Conservation (phyloP, 1,140 invertebrate genomes). For the Trichonephila clavipes region DNA sequence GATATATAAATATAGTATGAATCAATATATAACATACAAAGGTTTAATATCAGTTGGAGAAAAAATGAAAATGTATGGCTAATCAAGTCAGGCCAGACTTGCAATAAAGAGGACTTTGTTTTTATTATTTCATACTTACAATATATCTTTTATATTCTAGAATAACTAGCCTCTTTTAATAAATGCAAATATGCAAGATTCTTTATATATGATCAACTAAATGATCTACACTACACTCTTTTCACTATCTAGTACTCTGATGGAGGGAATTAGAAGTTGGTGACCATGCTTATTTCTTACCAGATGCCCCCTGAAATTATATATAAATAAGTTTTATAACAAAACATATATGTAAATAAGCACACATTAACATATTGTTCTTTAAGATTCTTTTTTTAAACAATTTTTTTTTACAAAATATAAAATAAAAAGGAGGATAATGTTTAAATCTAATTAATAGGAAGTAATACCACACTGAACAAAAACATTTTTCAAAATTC, state of each 20-base stretch:
- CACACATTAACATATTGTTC: not conserved
- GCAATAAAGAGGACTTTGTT: not conserved
- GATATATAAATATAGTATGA: not conserved
- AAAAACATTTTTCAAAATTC: not conserved
- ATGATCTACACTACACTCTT: conserved; percentile 45
- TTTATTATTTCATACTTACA: not conserved
- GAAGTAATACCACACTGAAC: too few relatives aligned
- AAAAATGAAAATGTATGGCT: not conserved
- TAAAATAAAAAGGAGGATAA: not conserved
- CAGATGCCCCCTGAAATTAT: conserved; percentile 61
- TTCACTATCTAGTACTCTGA: not conserved
- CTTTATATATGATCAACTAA: not conserved
- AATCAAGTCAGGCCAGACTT: not conserved
- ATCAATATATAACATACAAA: not conserved
- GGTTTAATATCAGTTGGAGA: not conserved
- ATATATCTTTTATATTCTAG: conserved; percentile 5
- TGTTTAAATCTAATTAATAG: not conserved
- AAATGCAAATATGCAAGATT: conserved; percentile 47
- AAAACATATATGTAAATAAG: not conserved
- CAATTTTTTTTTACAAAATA: too few relatives aligned
- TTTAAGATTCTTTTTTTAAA: not conserved
- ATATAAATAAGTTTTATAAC: too few relatives aligned
- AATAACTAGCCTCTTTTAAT: not conserved
- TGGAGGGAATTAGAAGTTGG: not conserved
- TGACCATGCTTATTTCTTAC: conserved; percentile 50